phyloP scores from a whole-genome alignment of 2,888 invertebrate genomes.

The Drosophila flavopinicola region DNA sequence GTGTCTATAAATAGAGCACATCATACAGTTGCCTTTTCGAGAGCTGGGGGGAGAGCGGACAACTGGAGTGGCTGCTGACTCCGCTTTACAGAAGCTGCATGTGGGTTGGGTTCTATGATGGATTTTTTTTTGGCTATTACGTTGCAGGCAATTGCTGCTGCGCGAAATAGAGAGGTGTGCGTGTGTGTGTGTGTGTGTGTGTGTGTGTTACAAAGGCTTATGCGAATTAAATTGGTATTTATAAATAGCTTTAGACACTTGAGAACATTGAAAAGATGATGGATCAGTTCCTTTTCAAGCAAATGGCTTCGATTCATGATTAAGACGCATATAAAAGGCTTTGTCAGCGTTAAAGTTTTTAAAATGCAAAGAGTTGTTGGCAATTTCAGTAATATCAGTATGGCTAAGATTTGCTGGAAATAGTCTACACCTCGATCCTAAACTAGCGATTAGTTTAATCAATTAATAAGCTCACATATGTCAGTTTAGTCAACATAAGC shows the following conservation, averaged over 20 bases:
- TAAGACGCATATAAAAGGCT: slow-evolving; percentile 1
- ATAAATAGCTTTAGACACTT: slow-evolving; percentile 39
- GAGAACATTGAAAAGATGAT: slow-evolving; percentile 27
- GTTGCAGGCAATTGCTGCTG: slow-evolving; percentile 9
- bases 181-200: no score
- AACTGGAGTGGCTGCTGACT: slow-evolving; percentile 12
- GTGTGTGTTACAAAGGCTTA: slow-evolving; percentile 27
- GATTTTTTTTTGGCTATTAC: slow-evolving; percentile 31
- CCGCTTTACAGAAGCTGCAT: slow-evolving; percentile 35
- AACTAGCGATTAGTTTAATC: no score
- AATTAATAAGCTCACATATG: no score
- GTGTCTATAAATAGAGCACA: slow-evolving; percentile 64
- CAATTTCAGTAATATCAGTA: neutral
- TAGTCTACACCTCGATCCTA: no score
- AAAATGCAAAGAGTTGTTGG: neutral
- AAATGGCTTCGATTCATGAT: slow-evolving; percentile 8
- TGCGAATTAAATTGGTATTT: slow-evolving; percentile 52
- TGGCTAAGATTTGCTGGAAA: neutral
- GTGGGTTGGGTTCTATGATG: slow-evolving; percentile 32
- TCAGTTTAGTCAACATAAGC: no score
- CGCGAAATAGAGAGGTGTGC: neutral
- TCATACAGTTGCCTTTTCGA: slow-evolving; percentile 25
- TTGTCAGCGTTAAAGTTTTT: neutral
- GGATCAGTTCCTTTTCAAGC: slow-evolving; percentile 24
- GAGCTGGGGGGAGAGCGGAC: neutral